Conservation (phyloP, 53 echinoderm and acorn worm species). For the Hippasteria phrygiana region DNA sequence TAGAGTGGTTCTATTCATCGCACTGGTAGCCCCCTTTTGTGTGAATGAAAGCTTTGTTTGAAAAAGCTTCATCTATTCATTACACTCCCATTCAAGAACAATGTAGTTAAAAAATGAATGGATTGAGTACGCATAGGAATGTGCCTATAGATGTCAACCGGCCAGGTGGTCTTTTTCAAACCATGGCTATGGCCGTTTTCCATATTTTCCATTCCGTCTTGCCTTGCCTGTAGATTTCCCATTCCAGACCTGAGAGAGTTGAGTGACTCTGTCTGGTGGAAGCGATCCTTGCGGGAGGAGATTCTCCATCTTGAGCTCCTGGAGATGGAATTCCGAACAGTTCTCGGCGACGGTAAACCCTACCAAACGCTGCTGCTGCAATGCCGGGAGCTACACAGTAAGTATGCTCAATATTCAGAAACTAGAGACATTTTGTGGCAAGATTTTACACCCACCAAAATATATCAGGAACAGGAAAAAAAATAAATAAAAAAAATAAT, state of each 20-base stretch:
- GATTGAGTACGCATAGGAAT: no score
- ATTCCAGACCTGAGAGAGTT: conserved; percentile 92
- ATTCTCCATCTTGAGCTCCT: conserved; percentile 79
- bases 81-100: no score
- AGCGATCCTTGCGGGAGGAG: conserved; percentile 85
- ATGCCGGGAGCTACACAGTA: conserved; percentile 88
- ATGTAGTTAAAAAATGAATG: no score
- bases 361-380: conserved; percentile 83
- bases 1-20: no score
- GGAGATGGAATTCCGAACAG: conserved; percentile 80
- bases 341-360: conserved; percentile 75
- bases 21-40: no score
- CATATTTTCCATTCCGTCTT: neutral
- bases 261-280: conserved; percentile 95
- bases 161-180: neutral
- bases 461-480: no score
- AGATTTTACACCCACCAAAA: no score
- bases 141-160: neutral
- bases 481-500: no score
- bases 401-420: no score
- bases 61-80: no score
- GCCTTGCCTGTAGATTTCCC: conserved; percentile 72
- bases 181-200: neutral
- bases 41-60: no score
- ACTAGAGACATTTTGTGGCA: no score